Percentiles rank a stretch among this genome's conserved stretches.
Evolutionary conservation across 92 coral and sea anemone genomes (phyloP).

Genomic region (Desmophyllum pertusum): DNA sequence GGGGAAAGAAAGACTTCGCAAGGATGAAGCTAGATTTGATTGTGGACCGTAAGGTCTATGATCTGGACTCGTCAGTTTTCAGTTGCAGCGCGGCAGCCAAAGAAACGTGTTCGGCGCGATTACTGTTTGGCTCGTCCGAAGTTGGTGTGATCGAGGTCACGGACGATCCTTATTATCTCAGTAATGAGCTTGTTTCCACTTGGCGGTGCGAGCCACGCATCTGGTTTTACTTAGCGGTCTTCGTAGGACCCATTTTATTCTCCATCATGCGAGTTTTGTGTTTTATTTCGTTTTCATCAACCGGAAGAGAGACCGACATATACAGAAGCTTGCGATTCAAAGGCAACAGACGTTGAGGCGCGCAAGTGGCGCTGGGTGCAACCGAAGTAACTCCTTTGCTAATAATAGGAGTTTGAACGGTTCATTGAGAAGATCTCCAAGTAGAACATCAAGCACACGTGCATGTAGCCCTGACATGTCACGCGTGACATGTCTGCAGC

Average conservation of each 20-base stretch:
- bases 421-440: conserved; percentile 59
- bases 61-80: conserved; percentile 56
- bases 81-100: conserved; percentile 67
- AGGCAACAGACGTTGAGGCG: conserved; percentile 20
- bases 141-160: conserved; percentile 68
- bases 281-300: conserved; percentile 60
- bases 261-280: conserved; percentile 41
- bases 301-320: conserved; percentile 16
- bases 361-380: conserved; percentile 11
- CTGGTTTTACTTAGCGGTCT: conserved; percentile 83
- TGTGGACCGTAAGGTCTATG: conserved; percentile 68
- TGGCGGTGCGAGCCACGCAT: conserved; percentile 85
- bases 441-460: conserved; percentile 68
- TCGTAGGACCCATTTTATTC: conserved; percentile 66
- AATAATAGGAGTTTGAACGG: conserved; percentile 29
- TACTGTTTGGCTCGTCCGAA: conserved; percentile 78
- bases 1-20: conserved; percentile 48
- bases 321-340: conserved; percentile 30
- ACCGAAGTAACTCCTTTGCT: conserved; percentile 8
- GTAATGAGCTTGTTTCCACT: conserved; percentile 53
- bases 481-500: conserved; percentile 47
- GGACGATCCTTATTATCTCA: conserved; percentile 35
- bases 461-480: conserved; percentile 52
- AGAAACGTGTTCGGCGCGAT: conserved; percentile 61
- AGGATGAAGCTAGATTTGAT: conserved; percentile 50